Base-by-base conservation (phyloP, 2,113 vertebrate genomes). In the Etheostoma cragini region DNA sequence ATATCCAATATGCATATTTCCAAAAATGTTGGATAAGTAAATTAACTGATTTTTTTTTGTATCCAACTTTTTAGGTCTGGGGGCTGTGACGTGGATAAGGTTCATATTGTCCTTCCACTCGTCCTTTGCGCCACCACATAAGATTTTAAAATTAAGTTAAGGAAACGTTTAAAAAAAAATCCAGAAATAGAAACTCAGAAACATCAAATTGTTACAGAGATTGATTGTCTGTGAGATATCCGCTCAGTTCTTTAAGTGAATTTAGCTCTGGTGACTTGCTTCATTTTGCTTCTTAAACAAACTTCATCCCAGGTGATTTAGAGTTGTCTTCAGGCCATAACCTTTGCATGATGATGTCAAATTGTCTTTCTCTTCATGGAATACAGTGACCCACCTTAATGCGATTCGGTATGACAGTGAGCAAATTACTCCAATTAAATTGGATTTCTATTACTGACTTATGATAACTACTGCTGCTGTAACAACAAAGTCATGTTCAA, bases 401-500 rank as follows among this genome's bases (percentile, higher is more conserved):
- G 57, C 10, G 60, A 77, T 82, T 72, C 63, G 16, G 26, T 50
- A 17, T 45, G 5, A 13, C 42, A 24, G 49, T 42, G 64, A 69
- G 54, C 72, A 47, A 69, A 78, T 78, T 62, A 64, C 49, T 72
- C 61, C 63, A 60, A 78, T 85, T 81, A 85, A 52, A 81, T 38
- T 71, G 38, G 71, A 77, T 82, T 84, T 45, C 24, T 69, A 46
- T 63, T 47, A 56, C 52, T 33, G 69, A 56, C 50, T 30, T 72
- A 63, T 67, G 38, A 75, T 19, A 70, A 75, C 71, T 60, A 5
- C 42, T 5, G 62, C 78, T 61, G 65, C 84, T 83, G 67, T 62
- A 45, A 69, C 80, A 80, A 77, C 80, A 81, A 66, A 73, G 74
- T 79, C 17, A 19, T 78, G 72, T 79, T 85, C 47, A 76, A 49